Conservation (phyloP, 2,797 vertebrate genomes). For the Sebastes hubbsi region DNA sequence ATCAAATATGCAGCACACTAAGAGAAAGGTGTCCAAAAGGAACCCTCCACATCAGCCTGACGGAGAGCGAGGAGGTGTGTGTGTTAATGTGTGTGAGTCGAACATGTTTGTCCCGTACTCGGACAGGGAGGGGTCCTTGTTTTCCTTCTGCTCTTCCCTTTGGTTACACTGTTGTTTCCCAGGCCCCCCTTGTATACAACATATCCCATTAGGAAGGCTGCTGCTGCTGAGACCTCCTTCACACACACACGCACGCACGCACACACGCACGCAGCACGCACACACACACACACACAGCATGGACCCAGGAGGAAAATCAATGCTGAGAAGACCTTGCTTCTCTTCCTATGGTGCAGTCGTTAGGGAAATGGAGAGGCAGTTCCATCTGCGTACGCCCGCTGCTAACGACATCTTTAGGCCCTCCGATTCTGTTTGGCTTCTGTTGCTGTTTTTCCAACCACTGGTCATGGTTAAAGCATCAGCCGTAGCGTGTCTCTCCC, state of each 20-base stretch:
- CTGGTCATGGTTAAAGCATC: constrained; percentile 12
- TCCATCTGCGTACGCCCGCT: constrained; percentile 66
- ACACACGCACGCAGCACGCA: constrained; percentile 29
- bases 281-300: constrained; percentile 38
- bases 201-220: constrained; percentile 74
- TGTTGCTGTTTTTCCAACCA: constrained; percentile 2
- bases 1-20: constrained; percentile 8
- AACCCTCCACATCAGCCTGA: constrained; percentile 51
- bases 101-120: constrained; percentile 70
- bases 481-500: not conserved
- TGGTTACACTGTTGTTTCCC: constrained; percentile 79
- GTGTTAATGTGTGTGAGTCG: constrained; percentile 40
- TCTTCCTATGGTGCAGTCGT: constrained; percentile 78
- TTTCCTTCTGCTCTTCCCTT: constrained; percentile 78
- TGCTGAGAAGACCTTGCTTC: constrained; percentile 76
- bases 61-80: constrained; percentile 40
- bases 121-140: constrained; percentile 79
- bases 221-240: constrained; percentile 46
- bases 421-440: constrained; percentile 18
- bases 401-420: constrained; percentile 67
- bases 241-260: constrained; percentile 7
- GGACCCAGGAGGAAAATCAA: constrained; percentile 75
- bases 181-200: constrained; percentile 62
- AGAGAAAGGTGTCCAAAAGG: constrained; percentile 48
- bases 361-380: constrained; percentile 79